Conservation (phyloP, 2,797 vertebrate genomes). For the Apogon hyalosoma region DNA sequence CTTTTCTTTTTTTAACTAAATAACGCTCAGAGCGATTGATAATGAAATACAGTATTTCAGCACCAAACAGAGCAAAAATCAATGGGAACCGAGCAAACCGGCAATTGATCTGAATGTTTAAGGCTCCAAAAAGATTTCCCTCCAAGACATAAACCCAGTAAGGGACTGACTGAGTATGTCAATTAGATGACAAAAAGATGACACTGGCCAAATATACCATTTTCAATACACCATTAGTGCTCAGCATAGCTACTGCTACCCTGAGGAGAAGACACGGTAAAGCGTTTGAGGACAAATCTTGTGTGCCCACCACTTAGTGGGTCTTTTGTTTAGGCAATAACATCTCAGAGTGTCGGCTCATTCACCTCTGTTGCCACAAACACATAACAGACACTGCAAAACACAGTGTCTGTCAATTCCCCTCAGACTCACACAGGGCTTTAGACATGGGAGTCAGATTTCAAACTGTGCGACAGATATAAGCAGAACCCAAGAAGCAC, state of each 20-base stretch:
- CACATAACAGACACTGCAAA: slow-evolving; percentile 75
- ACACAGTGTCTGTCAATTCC: slow-evolving; percentile 78
- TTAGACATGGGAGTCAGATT: slow-evolving; percentile 74
- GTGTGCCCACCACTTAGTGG: slow-evolving; percentile 58
- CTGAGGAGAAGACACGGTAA: slow-evolving; percentile 50
- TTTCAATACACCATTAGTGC: slow-evolving; percentile 64
- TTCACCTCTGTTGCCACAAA: slow-evolving; percentile 75
- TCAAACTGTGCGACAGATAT: slow-evolving; percentile 73
- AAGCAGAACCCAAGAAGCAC: slow-evolving; percentile 46
- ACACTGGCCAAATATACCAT: slow-evolving; percentile 48
- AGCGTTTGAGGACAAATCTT: slow-evolving; percentile 63
- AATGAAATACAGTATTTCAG: slow-evolving; percentile 72
- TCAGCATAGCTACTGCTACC: slow-evolving; percentile 31
- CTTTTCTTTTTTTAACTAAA: slow-evolving; percentile 47
- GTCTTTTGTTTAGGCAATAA: slow-evolving; percentile 78
- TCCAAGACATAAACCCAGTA: slow-evolving; percentile 62
- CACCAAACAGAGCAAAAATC: slow-evolving; percentile 69
- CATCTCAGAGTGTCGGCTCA: slow-evolving; percentile 55
- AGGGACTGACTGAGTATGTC: slow-evolving; percentile 61
- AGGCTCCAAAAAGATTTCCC: slow-evolving; percentile 63
- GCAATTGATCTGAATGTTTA: slow-evolving; percentile 74
- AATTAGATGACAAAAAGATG: slow-evolving; percentile 52
- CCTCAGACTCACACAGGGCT: slow-evolving; percentile 62
- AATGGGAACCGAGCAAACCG: slow-evolving; percentile 66
- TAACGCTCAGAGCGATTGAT: slow-evolving; percentile 63